These are phyloP conservation scores for Hypotaenidia okinawae DNA, from an alignment of 2,797 vertebrate species.

Conservation along the genomic window DNA sequence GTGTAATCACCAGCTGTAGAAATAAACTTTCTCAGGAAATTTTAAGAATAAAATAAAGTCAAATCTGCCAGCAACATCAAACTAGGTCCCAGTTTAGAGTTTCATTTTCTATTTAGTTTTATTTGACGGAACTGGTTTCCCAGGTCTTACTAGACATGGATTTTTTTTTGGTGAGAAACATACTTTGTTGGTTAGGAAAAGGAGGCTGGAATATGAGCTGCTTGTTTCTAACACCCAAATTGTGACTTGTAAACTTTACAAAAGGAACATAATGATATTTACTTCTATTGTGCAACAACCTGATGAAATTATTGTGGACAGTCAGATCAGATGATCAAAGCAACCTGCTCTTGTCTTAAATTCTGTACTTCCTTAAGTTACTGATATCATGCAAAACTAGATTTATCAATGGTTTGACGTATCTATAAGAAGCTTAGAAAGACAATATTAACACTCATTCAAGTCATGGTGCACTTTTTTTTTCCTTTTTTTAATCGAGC, in stretches of 20 bases:
- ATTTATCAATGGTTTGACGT: neutral
- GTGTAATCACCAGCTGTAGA: neutral
- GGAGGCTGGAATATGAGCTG: neutral
- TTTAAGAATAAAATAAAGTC: neutral
- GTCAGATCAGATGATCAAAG: neutral
- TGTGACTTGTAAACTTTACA: neutral
- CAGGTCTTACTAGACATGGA: neutral
- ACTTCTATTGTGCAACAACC: neutral
- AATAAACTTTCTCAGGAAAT: neutral
- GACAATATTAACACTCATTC: neutral
- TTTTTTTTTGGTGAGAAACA: neutral
- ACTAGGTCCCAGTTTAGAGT: neutral
- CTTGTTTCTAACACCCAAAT: neutral
- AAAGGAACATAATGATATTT: neutral
- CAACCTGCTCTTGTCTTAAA: neutral
- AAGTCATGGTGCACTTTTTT: fast-evolving
- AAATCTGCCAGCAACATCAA: neutral
- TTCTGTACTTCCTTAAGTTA: neutral
- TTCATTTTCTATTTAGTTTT: neutral
- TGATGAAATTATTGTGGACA: neutral
- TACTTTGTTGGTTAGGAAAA: neutral
- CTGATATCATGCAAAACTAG: neutral
- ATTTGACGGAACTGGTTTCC: neutral
- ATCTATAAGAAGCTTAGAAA: neutral
- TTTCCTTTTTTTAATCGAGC: neutral